Evolutionary conservation across 2,888 invertebrate genomes (phyloP).

Genomic region (Platynereis dumerilii): DNA sequence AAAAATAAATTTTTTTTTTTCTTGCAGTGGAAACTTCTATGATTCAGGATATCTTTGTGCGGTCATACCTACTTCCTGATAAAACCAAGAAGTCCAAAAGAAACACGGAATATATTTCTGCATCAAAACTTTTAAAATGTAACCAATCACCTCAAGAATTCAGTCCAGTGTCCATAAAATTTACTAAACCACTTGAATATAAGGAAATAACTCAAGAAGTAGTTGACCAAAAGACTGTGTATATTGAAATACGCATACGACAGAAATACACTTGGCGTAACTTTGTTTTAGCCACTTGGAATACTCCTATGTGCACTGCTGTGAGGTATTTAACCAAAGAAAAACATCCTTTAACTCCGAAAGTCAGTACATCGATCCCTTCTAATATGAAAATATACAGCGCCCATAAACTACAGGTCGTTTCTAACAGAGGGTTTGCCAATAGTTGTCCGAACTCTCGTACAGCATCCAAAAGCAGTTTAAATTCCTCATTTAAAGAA

Average conservation of each 20-base stretch:
- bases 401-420: slow-evolving; percentile 12
- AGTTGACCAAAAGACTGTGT: slow-evolving; percentile 45
- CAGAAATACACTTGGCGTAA: slow-evolving; percentile 50
- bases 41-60: slow-evolving; percentile 55
- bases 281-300: slow-evolving; percentile 51
- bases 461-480: slow-evolving; percentile 26
- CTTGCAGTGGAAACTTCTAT: slow-evolving; percentile 52
- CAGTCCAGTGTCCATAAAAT: slow-evolving; percentile 30
- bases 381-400: slow-evolving; percentile 53
- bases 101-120: slow-evolving; percentile 52
- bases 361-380: slow-evolving; percentile 53
- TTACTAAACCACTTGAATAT: slow-evolving; percentile 50
- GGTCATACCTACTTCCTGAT: slow-evolving; percentile 53
- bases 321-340: slow-evolving; percentile 51
- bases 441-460: slow-evolving; percentile 45
- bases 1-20: too few species aligned
- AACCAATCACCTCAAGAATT: slow-evolving; percentile 44
- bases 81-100: slow-evolving; percentile 48
- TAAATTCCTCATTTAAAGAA: slow-evolving; percentile 35
- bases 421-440: slow-evolving; percentile 19
- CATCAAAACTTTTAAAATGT: slow-evolving; percentile 39
- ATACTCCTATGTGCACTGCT: slow-evolving; percentile 47
- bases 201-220: slow-evolving; percentile 43
- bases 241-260: slow-evolving; percentile 52
- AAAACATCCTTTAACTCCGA: slow-evolving; percentile 49